These are phyloP conservation scores for Germaria angustata DNA, from an alignment of 2,888 invertebrate species.

Conservation along the genomic window DNA sequence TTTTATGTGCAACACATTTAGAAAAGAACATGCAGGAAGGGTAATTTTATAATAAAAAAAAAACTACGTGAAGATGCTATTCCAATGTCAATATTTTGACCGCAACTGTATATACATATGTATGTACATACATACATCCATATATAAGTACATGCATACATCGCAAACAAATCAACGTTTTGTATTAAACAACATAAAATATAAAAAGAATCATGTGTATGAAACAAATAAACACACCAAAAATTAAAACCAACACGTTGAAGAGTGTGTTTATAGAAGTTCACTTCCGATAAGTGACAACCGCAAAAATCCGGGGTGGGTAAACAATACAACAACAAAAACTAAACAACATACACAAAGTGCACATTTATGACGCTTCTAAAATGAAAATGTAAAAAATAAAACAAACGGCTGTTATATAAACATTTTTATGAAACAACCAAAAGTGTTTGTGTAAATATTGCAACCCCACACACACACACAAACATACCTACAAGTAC, in stretches of 20 bases:
- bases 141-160: no score
- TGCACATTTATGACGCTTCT: slow-evolving; percentile 27
- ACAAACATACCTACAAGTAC: background rate
- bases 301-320: slow-evolving; percentile 49
- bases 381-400: slow-evolving; percentile 21
- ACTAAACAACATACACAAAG: background rate
- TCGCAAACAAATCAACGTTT: background rate
- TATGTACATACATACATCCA: background rate
- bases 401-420: background rate
- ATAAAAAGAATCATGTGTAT: background rate
- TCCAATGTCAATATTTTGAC: no score
- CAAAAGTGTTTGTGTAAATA: background rate
- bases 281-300: slow-evolving; percentile 59
- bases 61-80: no score
- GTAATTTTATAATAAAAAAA: no score
- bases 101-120: background rate
- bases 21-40: no score
- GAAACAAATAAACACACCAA: background rate
- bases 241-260: background rate
- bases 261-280: slow-evolving; percentile 45
- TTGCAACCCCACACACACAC: background rate
- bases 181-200: background rate
- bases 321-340: background rate
- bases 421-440: background rate
- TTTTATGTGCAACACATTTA: background rate